These are phyloP conservation scores for Pseudomyrmex sp. DNA, from an alignment of 1,140 invertebrate species.

Conservation along the genomic window DNA sequence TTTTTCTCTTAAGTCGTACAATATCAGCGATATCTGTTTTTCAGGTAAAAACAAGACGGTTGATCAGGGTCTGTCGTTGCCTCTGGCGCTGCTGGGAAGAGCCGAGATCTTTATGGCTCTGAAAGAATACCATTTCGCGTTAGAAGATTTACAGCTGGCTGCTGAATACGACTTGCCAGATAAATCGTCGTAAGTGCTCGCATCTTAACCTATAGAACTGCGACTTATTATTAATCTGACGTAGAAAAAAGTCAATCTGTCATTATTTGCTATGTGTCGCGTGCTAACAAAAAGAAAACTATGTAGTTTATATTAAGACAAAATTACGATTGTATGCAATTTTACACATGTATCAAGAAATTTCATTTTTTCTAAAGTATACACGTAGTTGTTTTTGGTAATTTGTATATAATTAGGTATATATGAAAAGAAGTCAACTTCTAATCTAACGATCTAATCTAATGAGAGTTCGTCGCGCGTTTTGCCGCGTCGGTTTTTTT, in stretches of 20 bases:
- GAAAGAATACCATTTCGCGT: constrained; percentile 85
- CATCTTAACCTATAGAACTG: background rate
- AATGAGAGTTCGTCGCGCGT: background rate
- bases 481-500: background rate
- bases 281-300: background rate
- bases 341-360: too few species aligned
- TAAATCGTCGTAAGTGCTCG: constrained; percentile 35
- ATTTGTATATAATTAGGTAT: too few species aligned
- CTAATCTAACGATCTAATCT: too few species aligned
- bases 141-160: constrained; percentile 88
- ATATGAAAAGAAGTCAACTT: too few species aligned
- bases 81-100: constrained; percentile 87
- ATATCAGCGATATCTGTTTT: constrained; percentile 44
- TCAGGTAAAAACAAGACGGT: constrained; percentile 84
- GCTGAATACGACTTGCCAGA: constrained; percentile 84
- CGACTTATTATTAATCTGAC: background rate
- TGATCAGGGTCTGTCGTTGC: constrained; percentile 87
- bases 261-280: background rate
- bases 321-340: background rate
- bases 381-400: too few species aligned
- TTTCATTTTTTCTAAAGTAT: too few species aligned
- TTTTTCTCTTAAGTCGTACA: constrained; percentile 18
- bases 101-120: constrained; percentile 86
- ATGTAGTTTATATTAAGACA: too few species aligned
- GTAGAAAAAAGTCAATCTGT: too few species aligned